Evolutionary conservation across 2,888 invertebrate genomes (phyloP).

Genomic region (Polylopha cassiicola): DNA sequence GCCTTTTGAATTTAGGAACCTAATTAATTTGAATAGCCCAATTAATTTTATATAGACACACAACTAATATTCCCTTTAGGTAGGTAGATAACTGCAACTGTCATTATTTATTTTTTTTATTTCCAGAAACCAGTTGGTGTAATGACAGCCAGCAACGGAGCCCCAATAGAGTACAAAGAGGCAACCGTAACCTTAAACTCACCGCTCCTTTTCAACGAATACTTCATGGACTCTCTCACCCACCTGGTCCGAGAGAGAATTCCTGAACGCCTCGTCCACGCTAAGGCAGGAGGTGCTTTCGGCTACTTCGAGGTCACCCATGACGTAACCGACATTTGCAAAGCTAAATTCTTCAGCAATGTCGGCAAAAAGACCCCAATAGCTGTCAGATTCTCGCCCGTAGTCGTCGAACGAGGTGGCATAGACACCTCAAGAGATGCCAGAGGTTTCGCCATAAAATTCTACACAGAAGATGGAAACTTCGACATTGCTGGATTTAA

Average conservation of each 20-base stretch:
- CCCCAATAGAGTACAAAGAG: conserved; percentile 83
- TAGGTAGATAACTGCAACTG: too few relatives aligned
- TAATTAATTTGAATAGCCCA: too few relatives aligned
- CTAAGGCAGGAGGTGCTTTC: conserved; percentile 94
- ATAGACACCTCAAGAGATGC: conserved; percentile 91
- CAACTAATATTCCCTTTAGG: too few relatives aligned
- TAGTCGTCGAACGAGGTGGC: conserved; percentile 89
- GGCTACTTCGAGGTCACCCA: conserved; percentile 90
- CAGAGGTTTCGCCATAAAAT: conserved; percentile 92
- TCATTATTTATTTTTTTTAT: not conserved
- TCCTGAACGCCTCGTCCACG: conserved; percentile 94
- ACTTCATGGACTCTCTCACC: conserved; percentile 83
- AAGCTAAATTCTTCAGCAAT: conserved; percentile 83
- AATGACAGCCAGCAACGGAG: conserved; percentile 85
- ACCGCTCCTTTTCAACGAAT: conserved; percentile 86
- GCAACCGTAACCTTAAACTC: conserved; percentile 86
- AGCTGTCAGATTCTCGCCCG: conserved; percentile 87
- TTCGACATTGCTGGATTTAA: conserved; percentile 94
- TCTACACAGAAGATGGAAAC: conserved; percentile 92
- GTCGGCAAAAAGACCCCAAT: conserved; percentile 87
- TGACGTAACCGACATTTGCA: conserved; percentile 85
- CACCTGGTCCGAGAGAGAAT: conserved; percentile 92
- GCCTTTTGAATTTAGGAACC: too few relatives aligned
- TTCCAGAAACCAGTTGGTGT: conserved; percentile 69
- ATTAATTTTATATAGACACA: too few relatives aligned